Conservation (phyloP, 2,113 vertebrate genomes). For the Cephalophus harveyi region DNA sequence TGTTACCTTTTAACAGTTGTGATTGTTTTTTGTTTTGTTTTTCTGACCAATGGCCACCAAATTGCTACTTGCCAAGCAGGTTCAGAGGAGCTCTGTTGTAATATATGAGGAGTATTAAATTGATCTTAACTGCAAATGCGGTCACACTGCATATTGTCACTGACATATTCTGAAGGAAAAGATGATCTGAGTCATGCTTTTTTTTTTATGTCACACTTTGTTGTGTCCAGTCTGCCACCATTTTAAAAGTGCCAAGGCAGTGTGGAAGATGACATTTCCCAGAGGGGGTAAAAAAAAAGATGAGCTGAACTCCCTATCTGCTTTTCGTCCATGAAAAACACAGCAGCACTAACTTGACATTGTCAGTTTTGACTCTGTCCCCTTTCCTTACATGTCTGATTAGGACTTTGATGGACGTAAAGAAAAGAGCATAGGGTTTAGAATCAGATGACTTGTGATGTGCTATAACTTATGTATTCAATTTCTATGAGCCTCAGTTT, state of each 20-base stretch:
- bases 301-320: conserved; percentile 28
- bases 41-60: not conserved
- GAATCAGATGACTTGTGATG: not conserved
- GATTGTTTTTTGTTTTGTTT: not conserved
- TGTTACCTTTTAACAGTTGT: conserved; percentile 15
- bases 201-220: conserved; percentile 57
- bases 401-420: not conserved
- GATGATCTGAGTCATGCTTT: conserved; percentile 68
- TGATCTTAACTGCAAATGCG: not conserved
- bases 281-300: conserved; percentile 46
- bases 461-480: not conserved
- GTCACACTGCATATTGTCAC: not conserved
- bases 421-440: conserved; percentile 8
- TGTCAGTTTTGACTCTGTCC: conserved; percentile 55
- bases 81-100: conserved; percentile 3
- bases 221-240: conserved; percentile 68
- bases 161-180: conserved; percentile 55
- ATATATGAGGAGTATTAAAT: not conserved
- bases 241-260: conserved; percentile 64
- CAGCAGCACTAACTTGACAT: conserved; percentile 42
- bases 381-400: conserved; percentile 33
- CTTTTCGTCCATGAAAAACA: conserved; percentile 41
- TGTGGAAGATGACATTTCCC: conserved; percentile 68
- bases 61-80: not conserved
- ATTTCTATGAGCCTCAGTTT: not conserved